Percentiles rank a stretch among this genome's conserved stretches.
Evolutionary conservation across 1,140 invertebrate species (phyloP).

Genomic region (Centruroides sculpturatus): DNA sequence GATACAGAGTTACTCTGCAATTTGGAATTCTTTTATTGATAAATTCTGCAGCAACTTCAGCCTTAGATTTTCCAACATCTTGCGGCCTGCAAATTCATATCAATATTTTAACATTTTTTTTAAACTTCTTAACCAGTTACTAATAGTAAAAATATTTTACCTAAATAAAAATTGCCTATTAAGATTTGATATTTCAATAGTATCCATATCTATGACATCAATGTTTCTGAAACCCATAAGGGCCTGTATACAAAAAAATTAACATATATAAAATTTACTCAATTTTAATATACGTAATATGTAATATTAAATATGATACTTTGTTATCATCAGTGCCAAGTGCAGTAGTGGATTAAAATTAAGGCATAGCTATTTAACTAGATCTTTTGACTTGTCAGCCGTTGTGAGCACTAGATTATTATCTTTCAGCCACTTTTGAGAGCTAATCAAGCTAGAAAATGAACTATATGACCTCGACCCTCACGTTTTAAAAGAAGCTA

Average conservation of each 20-base stretch:
- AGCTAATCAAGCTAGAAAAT: no score
- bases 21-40: conserved; percentile 75
- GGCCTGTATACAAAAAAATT: conserved; percentile 8
- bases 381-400: no score
- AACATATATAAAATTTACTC: neutral
- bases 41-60: conserved; percentile 57
- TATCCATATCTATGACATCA: conserved; percentile 96
- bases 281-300: no score
- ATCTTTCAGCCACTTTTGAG: no score
- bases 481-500: no score
- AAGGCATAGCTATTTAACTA: no score
- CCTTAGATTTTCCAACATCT: conserved; percentile 94
- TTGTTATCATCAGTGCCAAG: neutral
- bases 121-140: neutral
- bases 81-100: conserved; percentile 46
- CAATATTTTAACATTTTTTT: neutral
- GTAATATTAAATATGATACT: neutral
- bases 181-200: conserved; percentile 98
- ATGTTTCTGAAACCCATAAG: conserved; percentile 85
- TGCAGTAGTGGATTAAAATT: no score
- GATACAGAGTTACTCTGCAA: conserved; percentile 64
- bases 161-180: conserved; percentile 95
- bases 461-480: no score
- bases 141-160: neutral
- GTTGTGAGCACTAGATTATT: no score